Evolutionary conservation across 2,888 invertebrate species (phyloP), one percentile per base, ranked within the genome.

Genomic region (Notocelia uddmanniana): DNA sequence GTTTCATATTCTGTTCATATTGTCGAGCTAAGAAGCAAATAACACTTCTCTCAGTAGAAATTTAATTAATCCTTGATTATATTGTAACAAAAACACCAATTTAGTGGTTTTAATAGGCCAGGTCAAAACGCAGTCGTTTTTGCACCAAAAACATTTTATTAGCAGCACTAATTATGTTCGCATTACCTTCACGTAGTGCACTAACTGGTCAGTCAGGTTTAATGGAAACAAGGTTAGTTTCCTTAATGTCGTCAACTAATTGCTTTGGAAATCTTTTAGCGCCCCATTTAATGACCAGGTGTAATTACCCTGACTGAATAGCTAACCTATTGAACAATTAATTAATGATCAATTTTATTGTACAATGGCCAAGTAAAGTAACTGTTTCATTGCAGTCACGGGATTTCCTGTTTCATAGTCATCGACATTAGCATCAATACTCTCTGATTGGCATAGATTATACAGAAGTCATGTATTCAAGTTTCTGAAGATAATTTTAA

Each of bases 121-220:
- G 58, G 34, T 37, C 58, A 58, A 31, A 26, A 1, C 11, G 3
- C 15, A 15, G 41, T 41, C 41, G 15, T 3, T 41, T 41, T 15
- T 41, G 41, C 41, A 8, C 34, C 19, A 58, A 37, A 11, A 34
- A 34, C 34, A 18, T 34, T 3, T 58, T 50, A n/a, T n/a, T 19
- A 58, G 60, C 60, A 60, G 45, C 34, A 34, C 34, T 69, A 37
- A 69, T 63, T 26, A 34, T 37, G 41, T 37, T 52, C 18, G 41
- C 69, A 41, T 62, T 64, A 64, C 64, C 57, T 58, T 45, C 19
- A 13, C 50, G 31, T 37, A 37, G 34, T 48, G 48, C 50, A 52
- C 70, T 64, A 70, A 70, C 58, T 66, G 18, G 66, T 72, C 31
- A 18, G 15, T 54, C 62, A 60, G 62, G 68, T 68, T 60, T 52